Conservation (phyloP, 2,113 vertebrate species). For the Amazona guildingii region DNA sequence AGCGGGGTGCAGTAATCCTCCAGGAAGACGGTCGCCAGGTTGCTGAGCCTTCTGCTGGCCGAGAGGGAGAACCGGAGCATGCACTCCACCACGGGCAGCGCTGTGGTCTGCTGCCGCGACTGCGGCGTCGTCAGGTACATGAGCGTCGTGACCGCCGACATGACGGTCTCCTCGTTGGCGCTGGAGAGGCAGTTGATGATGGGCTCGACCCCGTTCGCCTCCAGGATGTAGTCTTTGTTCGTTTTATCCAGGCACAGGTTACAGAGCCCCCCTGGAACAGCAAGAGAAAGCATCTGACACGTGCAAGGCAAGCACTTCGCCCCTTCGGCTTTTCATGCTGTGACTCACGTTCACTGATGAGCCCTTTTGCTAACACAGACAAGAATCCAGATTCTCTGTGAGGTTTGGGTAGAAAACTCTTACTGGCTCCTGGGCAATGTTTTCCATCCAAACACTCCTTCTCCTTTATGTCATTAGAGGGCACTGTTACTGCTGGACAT, state of each 20-base stretch:
- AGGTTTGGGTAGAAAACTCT: neutral
- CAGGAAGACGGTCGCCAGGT: conserved; percentile 88
- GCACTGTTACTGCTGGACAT: neutral
- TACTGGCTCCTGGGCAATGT: accelerated
- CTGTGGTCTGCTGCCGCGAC: conserved; percentile 61
- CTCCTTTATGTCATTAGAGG: neutral
- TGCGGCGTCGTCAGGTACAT: conserved; percentile 80
- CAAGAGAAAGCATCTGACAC: neutral
- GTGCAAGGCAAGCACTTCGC: neutral
- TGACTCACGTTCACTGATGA: neutral
- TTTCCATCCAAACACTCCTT: neutral
- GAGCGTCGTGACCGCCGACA: conserved; percentile 88
- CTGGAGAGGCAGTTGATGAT: conserved; percentile 89
- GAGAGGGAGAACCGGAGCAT: conserved; percentile 95
- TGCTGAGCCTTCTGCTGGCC: conserved; percentile 81
- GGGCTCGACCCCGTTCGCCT: conserved; percentile 77
- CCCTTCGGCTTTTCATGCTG: neutral
- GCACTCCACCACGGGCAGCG: conserved; percentile 86
- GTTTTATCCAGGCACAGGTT: conserved; percentile 89
- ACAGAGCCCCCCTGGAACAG: conserved; percentile 87
- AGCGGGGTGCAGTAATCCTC: conserved; percentile 85
- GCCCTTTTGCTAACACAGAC: neutral
- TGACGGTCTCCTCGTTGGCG: conserved; percentile 87
- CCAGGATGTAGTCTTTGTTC: conserved; percentile 86
- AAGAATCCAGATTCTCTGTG: neutral